phyloP scores from a whole-genome alignment of 2,797 vertebrate species.

The Molossus alvarezi region DNA sequence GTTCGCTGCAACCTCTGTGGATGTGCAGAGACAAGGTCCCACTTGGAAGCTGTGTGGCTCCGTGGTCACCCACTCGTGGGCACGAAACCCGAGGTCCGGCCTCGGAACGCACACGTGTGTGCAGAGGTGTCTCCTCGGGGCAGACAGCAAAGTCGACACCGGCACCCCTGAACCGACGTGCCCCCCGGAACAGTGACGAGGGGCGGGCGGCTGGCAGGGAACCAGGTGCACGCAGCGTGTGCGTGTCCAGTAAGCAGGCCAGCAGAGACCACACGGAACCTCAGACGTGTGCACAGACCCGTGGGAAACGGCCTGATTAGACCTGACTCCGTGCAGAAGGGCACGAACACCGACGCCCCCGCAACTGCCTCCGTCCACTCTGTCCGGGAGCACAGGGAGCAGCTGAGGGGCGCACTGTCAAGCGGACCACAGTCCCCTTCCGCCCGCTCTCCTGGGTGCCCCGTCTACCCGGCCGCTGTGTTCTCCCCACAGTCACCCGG shows the following conservation, averaged over 20 bases:
- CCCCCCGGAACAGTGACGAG: background rate
- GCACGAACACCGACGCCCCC: no score
- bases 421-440: background rate
- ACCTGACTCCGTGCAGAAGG: no score
- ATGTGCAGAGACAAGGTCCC: background rate
- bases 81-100: background rate
- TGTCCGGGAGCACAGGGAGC: slow-evolving; percentile 38
- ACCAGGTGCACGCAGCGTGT: background rate
- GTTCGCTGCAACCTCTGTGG: background rate
- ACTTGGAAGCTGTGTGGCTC: background rate
- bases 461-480: background rate
- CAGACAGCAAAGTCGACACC: background rate
- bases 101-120: rapidly evolving
- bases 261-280: background rate
- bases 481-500: background rate
- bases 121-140: rapidly evolving
- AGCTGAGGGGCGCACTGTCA: background rate
- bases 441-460: no score
- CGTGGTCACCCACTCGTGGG: background rate
- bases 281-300: background rate
- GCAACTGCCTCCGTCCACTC: background rate
- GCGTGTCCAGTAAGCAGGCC: rapidly evolving
- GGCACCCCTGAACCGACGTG: rapidly evolving
- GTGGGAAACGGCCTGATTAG: slow-evolving; percentile 51
- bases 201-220: background rate